A percentile compares a stretch with the other conserved stretches of the same genome.
phyloP scores from a whole-genome alignment of 2,113 vertebrate genomes.

The Sinosuthora webbiana region DNA sequence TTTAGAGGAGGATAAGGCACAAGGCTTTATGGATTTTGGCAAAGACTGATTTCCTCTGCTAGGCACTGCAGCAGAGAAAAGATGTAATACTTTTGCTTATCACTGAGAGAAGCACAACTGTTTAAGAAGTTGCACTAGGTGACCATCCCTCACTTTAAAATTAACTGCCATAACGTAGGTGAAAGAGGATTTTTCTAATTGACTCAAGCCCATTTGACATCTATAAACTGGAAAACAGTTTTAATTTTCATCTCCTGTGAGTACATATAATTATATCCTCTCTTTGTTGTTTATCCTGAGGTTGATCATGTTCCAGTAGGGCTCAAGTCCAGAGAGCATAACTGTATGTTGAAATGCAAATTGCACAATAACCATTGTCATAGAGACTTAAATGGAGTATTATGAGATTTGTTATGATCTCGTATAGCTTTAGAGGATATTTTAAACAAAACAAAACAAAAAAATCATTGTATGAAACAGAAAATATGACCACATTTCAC shows the following conservation, averaged over 20 bases:
- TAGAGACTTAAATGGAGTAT: not conserved
- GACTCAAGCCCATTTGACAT: not conserved
- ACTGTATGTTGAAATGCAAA: conserved; percentile 24
- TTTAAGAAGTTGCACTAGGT: not conserved
- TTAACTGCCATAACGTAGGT: not conserved
- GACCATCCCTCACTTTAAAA: not conserved
- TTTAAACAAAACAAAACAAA: not conserved
- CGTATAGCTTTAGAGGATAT: not conserved
- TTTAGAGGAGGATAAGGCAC: not conserved
- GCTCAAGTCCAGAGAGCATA: conserved; percentile 25
- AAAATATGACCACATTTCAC: not conserved
- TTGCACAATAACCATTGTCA: not conserved
- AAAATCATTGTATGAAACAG: not conserved
- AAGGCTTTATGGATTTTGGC: not conserved
- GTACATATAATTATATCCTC: conserved; percentile 1
- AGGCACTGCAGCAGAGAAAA: not conserved
- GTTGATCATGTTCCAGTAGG: not conserved
- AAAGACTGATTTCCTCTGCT: not conserved
- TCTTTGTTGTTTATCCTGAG: conserved; percentile 27
- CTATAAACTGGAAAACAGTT: not conserved
- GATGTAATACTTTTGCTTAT: not conserved
- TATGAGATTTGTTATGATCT: not conserved
- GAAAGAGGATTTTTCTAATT: conserved; percentile 8
- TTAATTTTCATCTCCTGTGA: conserved; percentile 19
- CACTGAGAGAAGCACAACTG: not conserved